phyloP scores from a whole-genome alignment of 1,140 invertebrate species.

The Drosophila ohnishii region DNA sequence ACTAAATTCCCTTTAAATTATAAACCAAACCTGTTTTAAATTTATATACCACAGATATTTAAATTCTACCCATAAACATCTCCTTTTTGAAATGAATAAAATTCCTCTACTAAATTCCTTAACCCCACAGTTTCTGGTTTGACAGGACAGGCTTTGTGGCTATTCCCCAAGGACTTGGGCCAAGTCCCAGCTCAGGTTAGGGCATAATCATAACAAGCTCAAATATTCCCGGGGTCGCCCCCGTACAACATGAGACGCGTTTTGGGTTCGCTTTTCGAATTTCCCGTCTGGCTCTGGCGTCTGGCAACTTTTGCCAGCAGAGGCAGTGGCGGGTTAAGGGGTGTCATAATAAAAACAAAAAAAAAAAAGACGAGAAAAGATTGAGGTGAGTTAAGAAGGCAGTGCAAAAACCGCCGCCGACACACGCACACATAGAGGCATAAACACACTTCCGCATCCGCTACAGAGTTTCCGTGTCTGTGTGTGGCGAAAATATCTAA shows the following conservation, averaged over 20 bases:
- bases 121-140: not conserved
- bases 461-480: conserved; percentile 31
- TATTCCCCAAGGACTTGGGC: conserved; percentile 37
- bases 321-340: conserved; percentile 2
- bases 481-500: conserved; percentile 52
- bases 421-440: conserved; percentile 16
- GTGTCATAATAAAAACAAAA: conserved; percentile 5
- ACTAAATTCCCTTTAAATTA: not conserved
- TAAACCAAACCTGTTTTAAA: not conserved
- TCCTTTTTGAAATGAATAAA: not conserved
- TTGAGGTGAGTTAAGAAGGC: conserved; percentile 41
- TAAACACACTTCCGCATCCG: conserved; percentile 52
- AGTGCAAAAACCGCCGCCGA: conserved; percentile 51
- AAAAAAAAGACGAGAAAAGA: conserved; percentile 7
- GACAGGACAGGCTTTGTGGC: not conserved
- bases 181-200: conserved; percentile 19
- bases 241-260: conserved; percentile 41
- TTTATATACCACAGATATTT: not conserved
- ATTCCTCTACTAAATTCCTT: too few relatives aligned
- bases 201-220: conserved; percentile 59
- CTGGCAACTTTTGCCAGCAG: conserved; percentile 41
- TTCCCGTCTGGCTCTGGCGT: conserved; percentile 53
- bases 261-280: conserved; percentile 35
- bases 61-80: not conserved
- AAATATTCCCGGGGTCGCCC: conserved; percentile 52